Conservation (phyloP, 2,797 vertebrate genomes). For the Ceryle rudis region DNA sequence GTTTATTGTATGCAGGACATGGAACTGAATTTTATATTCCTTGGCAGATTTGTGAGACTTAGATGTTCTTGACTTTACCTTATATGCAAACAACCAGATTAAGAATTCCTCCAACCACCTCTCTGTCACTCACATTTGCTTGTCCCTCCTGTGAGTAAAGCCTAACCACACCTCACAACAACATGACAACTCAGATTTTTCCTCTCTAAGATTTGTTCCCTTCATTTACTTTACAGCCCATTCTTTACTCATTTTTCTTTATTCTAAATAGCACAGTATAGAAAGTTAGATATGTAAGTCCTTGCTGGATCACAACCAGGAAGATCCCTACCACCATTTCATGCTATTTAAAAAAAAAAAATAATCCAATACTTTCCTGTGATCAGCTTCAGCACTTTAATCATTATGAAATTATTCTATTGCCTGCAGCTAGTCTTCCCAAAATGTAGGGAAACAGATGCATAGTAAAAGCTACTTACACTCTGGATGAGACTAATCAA, state of each 20-base stretch:
- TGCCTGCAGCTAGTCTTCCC: background rate
- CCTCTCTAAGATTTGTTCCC: background rate
- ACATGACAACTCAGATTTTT: background rate
- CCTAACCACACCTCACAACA: background rate
- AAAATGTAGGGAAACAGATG: background rate
- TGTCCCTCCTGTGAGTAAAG: background rate
- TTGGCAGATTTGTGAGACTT: background rate
- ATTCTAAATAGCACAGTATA: background rate
- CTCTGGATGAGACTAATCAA: background rate
- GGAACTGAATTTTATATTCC: background rate
- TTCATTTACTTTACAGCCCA: background rate
- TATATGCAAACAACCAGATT: background rate
- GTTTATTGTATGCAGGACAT: background rate
- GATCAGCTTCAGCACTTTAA: background rate
- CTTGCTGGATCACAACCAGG: background rate
- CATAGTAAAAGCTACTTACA: background rate
- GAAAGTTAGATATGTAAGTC: background rate
- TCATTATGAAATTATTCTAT: background rate
- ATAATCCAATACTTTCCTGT: background rate
- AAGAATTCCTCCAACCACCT: background rate
- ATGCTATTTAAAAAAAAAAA: background rate
- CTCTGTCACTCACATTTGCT: background rate
- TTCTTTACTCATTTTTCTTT: background rate
- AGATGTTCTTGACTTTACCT: background rate
- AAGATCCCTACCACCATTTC: background rate